phyloP scores from a whole-genome alignment of 2,888 invertebrate species.

The Polymixis lichenea region DNA sequence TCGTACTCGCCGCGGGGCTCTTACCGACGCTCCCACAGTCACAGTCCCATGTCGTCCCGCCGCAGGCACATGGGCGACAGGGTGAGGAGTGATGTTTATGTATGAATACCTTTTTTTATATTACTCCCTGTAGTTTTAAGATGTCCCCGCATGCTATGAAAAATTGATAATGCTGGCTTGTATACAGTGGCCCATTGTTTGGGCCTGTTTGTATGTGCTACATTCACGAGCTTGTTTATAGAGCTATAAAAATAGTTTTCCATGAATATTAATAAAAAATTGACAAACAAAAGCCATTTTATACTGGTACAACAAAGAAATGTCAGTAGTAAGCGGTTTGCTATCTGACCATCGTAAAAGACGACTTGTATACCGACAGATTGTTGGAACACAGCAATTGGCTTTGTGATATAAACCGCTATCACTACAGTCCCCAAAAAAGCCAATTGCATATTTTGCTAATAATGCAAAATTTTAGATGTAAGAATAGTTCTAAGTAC shows the following conservation, averaged over 20 bases:
- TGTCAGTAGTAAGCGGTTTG: slow-evolving; percentile 34
- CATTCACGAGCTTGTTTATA: not conserved
- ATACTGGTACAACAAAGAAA: slow-evolving; percentile 43
- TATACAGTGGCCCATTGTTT: slow-evolving; percentile 51
- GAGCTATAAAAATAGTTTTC: slow-evolving; percentile 3
- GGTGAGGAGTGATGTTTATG: slow-evolving; percentile 84
- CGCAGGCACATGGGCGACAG: slow-evolving; percentile 94
- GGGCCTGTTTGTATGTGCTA: not conserved
- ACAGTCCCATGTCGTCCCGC: slow-evolving; percentile 96
- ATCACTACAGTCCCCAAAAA: slow-evolving; percentile 42
- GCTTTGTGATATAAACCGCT: slow-evolving; percentile 15
- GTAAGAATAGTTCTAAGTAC: slow-evolving; percentile 51
- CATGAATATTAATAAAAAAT: slow-evolving; percentile 11
- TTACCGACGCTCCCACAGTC: slow-evolving; percentile 92
- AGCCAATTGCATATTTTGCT: slow-evolving; percentile 53
- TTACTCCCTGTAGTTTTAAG: slow-evolving; percentile 62
- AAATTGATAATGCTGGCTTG: slow-evolving; percentile 5
- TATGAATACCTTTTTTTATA: slow-evolving; percentile 67
- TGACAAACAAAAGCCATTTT: slow-evolving; percentile 57
- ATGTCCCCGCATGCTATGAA: slow-evolving; percentile 45
- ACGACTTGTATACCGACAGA: not conserved
- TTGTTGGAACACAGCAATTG: slow-evolving; percentile 35
- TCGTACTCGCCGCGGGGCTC: slow-evolving; percentile 92
- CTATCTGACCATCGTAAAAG: slow-evolving; percentile 15
- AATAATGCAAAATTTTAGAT: slow-evolving; percentile 44